Evolutionary conservation across 2,888 invertebrate genomes (phyloP).

Genomic region (Standfussiana lucernea): DNA sequence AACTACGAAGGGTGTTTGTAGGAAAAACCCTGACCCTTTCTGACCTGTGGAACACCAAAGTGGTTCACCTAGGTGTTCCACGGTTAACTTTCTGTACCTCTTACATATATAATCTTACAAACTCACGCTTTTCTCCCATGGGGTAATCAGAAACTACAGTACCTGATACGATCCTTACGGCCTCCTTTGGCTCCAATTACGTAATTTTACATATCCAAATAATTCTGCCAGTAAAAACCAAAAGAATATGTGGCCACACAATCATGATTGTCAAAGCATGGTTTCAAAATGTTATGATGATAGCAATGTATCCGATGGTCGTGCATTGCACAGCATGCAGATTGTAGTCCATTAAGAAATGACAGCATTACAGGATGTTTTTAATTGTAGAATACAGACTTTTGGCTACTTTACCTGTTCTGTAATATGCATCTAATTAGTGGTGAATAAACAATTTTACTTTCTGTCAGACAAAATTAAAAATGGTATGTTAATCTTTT

Average conservation of each 20-base stretch:
- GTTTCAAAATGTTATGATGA: not conserved
- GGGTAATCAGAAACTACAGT: not conserved
- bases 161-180: not conserved
- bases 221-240: not conserved
- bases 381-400: not conserved
- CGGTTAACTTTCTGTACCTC: too few relatives aligned
- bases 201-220: too few relatives aligned
- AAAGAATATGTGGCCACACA: not conserved
- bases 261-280: not conserved
- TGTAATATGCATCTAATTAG: not conserved
- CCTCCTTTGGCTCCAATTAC: too few relatives aligned
- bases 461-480: not conserved
- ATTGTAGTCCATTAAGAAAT: not conserved
- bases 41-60: too few relatives aligned
- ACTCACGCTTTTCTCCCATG: not conserved
- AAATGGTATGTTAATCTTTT: not conserved
- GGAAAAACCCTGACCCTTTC: too few relatives aligned
- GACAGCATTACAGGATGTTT: not conserved
- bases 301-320: not conserved
- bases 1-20: not conserved
- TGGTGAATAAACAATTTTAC: not conserved
- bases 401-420: too few relatives aligned
- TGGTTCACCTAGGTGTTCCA: too few relatives aligned
- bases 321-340: not conserved
- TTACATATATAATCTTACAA: too few relatives aligned